A percentile compares a stretch with the other conserved stretches of the same genome.
Conservation (phyloP, 2,113 vertebrate species). For the Sphyrna mokarran region DNA sequence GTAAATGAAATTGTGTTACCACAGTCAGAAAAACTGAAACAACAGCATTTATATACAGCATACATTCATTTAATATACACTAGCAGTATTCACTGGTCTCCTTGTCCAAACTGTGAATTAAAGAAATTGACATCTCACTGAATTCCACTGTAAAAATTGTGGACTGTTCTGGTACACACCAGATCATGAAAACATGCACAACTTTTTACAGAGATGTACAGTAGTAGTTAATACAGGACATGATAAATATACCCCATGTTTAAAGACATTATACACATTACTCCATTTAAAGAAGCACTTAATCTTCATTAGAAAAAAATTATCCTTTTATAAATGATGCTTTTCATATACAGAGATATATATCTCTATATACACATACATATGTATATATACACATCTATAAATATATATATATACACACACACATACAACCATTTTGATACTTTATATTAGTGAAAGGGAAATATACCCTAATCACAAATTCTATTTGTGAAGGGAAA, state of each 20-base stretch:
- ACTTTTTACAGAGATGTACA: conserved; percentile 36
- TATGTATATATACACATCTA: conserved; percentile 5
- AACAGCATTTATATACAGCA: conserved; percentile 20
- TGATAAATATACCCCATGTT: conserved; percentile 35
- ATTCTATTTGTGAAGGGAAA: neutral
- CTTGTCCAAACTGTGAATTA: conserved; percentile 18
- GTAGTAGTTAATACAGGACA: conserved; percentile 31
- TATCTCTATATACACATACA: neutral
- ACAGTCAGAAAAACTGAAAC: conserved; percentile 36
- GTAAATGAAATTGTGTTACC: conserved; percentile 18
- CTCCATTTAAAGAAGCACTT: conserved; percentile 36
- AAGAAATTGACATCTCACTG: conserved; percentile 25
- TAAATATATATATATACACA: neutral
- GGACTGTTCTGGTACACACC: conserved; percentile 30
- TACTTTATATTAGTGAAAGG: conserved; percentile 1
- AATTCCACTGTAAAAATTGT: conserved; percentile 36
- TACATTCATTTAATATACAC: conserved; percentile 36
- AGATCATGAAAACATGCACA: conserved; percentile 33
- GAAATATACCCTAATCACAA: too few species aligned
- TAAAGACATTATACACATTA: conserved; percentile 35
- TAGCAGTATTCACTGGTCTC: conserved; percentile 24
- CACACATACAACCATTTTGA: neutral
- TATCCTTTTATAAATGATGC: conserved; percentile 10
- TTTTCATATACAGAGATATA: conserved; percentile 30
- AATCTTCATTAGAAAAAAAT: conserved; percentile 29